Percentiles rank a stretch among this genome's conserved stretches.
Evolutionary conservation across 2,113 vertebrate species (phyloP).

Genomic region (Henicopernis longicauda): DNA sequence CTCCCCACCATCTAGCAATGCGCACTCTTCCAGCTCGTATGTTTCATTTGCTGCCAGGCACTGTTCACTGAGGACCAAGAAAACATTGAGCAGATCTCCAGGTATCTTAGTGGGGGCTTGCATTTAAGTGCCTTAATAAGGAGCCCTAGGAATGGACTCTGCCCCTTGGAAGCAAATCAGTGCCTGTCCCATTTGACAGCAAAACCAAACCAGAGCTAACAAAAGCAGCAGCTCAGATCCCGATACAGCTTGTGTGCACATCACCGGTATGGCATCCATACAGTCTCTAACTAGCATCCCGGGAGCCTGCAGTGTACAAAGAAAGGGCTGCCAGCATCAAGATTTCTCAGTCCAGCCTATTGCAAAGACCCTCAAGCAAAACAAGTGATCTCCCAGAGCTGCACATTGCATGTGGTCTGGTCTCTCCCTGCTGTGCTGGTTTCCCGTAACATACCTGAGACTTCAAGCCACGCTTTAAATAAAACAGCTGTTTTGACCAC

Average conservation of each 20-base stretch:
- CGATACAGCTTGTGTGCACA: rapidly evolving
- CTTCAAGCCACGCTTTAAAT: conserved; percentile 35
- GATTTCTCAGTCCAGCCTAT: not conserved
- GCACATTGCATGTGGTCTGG: not conserved
- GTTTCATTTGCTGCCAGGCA: not conserved
- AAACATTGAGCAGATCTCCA: not conserved
- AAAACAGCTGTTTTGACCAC: conserved; percentile 54
- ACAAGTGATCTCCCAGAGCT: not conserved
- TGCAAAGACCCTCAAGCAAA: not conserved
- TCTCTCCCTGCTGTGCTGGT: not conserved
- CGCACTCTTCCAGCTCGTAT: not conserved
- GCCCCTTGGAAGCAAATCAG: not conserved
- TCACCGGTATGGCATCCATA: not conserved
- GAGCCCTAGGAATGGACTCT: not conserved
- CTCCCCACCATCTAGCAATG: not conserved
- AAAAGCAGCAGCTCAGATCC: not conserved
- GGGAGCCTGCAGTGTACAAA: not conserved
- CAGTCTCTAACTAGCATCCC: not conserved
- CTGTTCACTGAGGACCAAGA: not conserved
- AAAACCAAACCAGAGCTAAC: not conserved
- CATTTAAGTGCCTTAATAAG: not conserved
- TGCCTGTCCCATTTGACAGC: not conserved
- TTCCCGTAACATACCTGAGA: not conserved
- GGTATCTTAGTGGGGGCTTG: not conserved
- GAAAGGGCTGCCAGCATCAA: not conserved